phyloP scores from a whole-genome alignment of 2,113 vertebrate species.

The Crotalus horridus region DNA sequence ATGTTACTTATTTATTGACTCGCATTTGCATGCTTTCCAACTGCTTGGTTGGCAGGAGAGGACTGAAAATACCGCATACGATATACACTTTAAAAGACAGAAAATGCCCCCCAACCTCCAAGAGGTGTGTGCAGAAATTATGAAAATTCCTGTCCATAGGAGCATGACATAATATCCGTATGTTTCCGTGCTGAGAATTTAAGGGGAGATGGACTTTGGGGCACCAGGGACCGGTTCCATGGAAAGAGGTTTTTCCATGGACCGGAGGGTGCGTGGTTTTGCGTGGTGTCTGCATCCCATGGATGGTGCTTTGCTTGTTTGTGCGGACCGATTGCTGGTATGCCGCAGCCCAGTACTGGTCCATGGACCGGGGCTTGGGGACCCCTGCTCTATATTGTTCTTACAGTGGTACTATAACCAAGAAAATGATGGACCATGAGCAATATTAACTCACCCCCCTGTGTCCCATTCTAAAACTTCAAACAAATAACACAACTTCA shows the following conservation, averaged over 20 bases:
- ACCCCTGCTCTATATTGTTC: not conserved
- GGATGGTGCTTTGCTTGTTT: no score
- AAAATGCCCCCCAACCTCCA: not conserved
- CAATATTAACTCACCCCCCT: not conserved
- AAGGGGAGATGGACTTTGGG: not conserved
- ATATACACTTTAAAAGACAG: not conserved
- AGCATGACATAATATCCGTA: not conserved
- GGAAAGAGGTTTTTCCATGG: no score
- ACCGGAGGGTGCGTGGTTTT: no score
- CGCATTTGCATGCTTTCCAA: not conserved
- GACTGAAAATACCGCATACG: not conserved
- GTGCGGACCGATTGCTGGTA: no score
- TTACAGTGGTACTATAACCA: not conserved
- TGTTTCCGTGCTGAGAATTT: not conserved
- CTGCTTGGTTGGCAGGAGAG: not conserved
- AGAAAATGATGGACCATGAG: no score
- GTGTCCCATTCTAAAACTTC: not conserved
- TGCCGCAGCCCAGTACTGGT: no score
- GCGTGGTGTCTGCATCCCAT: no score
- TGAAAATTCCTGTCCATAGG: not conserved
- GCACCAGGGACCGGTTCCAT: no score
- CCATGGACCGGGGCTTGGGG: no score
- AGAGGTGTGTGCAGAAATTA: not conserved
- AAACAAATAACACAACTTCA: not conserved
- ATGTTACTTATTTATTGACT: not conserved